Evolutionary conservation across 2,888 invertebrate species (phyloP).

Genomic region (Leptopilina drosophilae): DNA sequence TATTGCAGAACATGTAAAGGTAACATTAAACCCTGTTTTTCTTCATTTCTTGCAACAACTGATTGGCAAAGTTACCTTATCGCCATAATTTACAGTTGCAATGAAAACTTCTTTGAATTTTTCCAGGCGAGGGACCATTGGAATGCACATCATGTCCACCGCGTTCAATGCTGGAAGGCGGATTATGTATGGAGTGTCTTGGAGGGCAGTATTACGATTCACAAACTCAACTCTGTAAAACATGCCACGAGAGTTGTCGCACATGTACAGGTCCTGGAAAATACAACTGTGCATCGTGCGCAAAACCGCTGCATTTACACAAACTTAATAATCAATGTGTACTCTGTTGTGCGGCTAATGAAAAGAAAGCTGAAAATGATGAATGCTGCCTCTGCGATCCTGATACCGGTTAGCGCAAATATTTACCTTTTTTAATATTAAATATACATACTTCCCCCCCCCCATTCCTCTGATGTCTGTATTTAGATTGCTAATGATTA

Average conservation of each 20-base stretch:
- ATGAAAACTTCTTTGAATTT: too few relatives aligned
- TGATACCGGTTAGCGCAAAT: constrained; percentile 80
- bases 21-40: too few relatives aligned
- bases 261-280: constrained; percentile 85
- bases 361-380: constrained; percentile 74
- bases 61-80: too few relatives aligned
- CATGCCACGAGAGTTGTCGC: constrained; percentile 83
- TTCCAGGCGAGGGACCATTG: constrained; percentile 83
- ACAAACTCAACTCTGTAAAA: constrained; percentile 83
- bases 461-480: background rate
- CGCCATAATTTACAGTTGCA: too few relatives aligned
- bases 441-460: too few relatives aligned
- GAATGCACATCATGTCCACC: constrained; percentile 86
- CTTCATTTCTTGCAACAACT: too few relatives aligned
- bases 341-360: constrained; percentile 83
- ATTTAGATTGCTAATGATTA: background rate
- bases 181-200: constrained; percentile 87
- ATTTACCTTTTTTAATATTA: background rate
- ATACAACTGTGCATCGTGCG: constrained; percentile 84
- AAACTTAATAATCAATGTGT: constrained; percentile 87
- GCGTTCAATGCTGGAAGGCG: constrained; percentile 85
- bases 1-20: constrained; percentile 93
- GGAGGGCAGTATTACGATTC: constrained; percentile 86
- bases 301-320: constrained; percentile 83
- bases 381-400: constrained; percentile 86